Base-by-base conservation (phyloP, 2,888 invertebrate genomes). In the Coremacera marginata region DNA sequence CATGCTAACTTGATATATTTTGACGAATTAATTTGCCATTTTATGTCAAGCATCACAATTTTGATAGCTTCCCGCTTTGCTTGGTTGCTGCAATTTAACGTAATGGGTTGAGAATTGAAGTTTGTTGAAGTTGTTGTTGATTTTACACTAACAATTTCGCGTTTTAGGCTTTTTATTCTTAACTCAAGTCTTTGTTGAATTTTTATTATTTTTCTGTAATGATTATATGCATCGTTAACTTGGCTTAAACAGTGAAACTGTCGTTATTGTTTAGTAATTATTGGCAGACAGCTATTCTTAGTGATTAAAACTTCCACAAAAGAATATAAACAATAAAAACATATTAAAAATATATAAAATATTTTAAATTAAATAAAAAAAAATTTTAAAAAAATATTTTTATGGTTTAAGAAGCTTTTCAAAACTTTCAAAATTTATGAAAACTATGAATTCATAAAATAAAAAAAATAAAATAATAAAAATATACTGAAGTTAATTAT, bases 11-110 rank as follows among this genome's bases (percentile, higher is more conserved):
- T 52, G 49, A 51, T n/a, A 65, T 57, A 63, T 62, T 77, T 77
- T 74, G 74, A 74, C 63, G 70, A 65, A 77, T 77, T 77, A 74
- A 77, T 77, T 77, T 77, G 72, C 49, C 34, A 68, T 77, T 73
- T 72, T 68, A 65, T 62, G 75, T 73, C 75, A 78, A 76, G 51
- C 67, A 27, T 71, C 22, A 34, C 34, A n/a, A 14, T 63, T 60
- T 78, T 57, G 70, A 70, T 70, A 52, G 70, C 70, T 44, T 67
- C 49, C 49, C 49, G 67, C 67, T 67, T 70, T 27, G 51, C 3
- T 52, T 25, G 16, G 51, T 9, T n/a, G 31, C 31, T 1, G 63
- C 31, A 31, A 31, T 4, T 14, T 25, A 63, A 63, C 27, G 31
- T 22, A 19, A 22, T 7, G 25, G 25, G 25, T 0, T 37, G 34